A percentile compares a stretch with the other conserved stretches of the same genome.
These are phyloP conservation scores for Petroica traversi DNA, from an alignment of 2,113 vertebrate genomes.

Conservation along the genomic window DNA sequence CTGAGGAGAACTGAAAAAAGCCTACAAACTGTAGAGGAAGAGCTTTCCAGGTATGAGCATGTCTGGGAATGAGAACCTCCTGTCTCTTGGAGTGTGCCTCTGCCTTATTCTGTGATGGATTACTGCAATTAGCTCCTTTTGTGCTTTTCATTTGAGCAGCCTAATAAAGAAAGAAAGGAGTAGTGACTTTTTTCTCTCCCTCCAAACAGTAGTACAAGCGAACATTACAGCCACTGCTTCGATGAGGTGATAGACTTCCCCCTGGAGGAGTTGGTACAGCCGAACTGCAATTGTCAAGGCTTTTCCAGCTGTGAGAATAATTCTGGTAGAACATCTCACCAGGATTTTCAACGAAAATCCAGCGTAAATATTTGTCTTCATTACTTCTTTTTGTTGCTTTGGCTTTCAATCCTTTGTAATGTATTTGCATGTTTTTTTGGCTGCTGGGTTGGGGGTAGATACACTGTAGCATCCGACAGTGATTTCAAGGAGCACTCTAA, in stretches of 20 bases:
- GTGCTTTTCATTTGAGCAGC: background rate
- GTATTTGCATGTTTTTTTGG: background rate
- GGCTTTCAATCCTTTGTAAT: background rate
- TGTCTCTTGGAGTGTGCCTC: background rate
- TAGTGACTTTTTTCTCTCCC: background rate
- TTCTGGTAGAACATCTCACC: background rate
- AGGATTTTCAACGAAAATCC: slow-evolving; percentile 52
- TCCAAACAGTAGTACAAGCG: slow-evolving; percentile 40
- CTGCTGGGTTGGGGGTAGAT: background rate
- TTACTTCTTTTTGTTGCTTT: background rate
- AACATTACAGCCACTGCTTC: slow-evolving; percentile 2
- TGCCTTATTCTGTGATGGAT: background rate
- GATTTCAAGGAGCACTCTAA: background rate
- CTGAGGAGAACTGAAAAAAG: slow-evolving; percentile 75
- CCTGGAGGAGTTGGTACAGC: slow-evolving; percentile 66
- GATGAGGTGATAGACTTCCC: slow-evolving; percentile 52
- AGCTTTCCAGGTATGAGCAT: slow-evolving; percentile 67
- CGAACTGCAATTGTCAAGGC: slow-evolving; percentile 21
- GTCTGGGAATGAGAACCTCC: background rate
- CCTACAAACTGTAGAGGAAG: slow-evolving; percentile 71
- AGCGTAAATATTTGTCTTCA: slow-evolving; percentile 60
- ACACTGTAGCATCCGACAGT: accelerated
- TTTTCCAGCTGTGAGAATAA: slow-evolving; percentile 27
- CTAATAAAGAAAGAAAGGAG: background rate
- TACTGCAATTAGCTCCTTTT: background rate